Percentiles rank a stretch among this genome's conserved stretches.
phyloP scores from a whole-genome alignment of 2,797 vertebrate genomes.

The Galaxias olidus region DNA sequence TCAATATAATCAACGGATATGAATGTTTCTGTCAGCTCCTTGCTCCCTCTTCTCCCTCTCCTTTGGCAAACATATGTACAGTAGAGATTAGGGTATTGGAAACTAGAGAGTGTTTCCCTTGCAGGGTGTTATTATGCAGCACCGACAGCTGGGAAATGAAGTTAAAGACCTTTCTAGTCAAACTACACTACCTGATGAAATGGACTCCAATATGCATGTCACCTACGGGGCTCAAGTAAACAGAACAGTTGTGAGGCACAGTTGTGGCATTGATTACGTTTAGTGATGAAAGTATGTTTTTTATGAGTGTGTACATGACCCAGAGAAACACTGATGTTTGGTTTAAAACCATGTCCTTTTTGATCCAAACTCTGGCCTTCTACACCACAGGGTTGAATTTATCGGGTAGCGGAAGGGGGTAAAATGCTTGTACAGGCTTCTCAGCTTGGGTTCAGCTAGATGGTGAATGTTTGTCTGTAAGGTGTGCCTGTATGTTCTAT shows the following conservation, averaged over 20 bases:
- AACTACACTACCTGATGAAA: background rate
- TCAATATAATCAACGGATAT: conserved; percentile 2
- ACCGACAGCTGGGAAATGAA: background rate
- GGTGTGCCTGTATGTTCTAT: background rate
- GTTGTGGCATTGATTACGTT: too few relatives aligned
- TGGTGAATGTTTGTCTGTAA: background rate
- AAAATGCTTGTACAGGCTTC: background rate
- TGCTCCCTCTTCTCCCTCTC: background rate
- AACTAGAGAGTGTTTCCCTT: background rate
- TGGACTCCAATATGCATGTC: too few relatives aligned
- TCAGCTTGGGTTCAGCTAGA: background rate
- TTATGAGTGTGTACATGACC: too few relatives aligned
- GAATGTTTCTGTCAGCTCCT: background rate
- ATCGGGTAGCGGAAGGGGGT: too few relatives aligned
- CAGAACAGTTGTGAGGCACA: too few relatives aligned
- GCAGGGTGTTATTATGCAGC: background rate
- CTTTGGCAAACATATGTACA: background rate
- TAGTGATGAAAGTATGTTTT: too few relatives aligned
- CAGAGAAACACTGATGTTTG: too few relatives aligned
- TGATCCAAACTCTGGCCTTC: too few relatives aligned
- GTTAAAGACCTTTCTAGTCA: background rate
- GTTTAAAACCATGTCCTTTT: too few relatives aligned
- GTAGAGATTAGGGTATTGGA: too few relatives aligned
- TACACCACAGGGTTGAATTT: too few relatives aligned
- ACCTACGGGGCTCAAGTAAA: background rate